Evolutionary conservation across 2,113 vertebrate genomes (phyloP).

Genomic region (Aramus guarauna): DNA sequence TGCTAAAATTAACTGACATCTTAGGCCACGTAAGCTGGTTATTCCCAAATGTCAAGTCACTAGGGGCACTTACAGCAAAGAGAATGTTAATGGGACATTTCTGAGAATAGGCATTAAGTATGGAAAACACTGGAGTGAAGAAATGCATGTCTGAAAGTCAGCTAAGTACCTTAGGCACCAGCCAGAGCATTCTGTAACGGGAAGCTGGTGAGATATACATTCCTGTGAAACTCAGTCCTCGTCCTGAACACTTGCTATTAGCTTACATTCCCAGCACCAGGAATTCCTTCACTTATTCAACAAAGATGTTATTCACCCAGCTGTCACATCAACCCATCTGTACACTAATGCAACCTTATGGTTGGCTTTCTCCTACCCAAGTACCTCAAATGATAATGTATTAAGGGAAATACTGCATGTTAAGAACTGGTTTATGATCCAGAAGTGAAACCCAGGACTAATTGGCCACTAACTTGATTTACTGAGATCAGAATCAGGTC

Average conservation of each 20-base stretch:
- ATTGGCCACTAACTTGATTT: not conserved
- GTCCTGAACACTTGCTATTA: not conserved
- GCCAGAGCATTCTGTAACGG: not conserved
- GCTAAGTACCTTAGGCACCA: not conserved
- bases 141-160: not conserved
- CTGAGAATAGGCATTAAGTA: not conserved
- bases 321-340: not conserved
- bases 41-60: conserved; percentile 48
- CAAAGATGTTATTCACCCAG: not conserved
- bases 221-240: not conserved
- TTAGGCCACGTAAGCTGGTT: not conserved
- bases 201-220: not conserved
- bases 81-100: conserved; percentile 33
- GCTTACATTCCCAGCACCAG: not conserved
- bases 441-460: not conserved
- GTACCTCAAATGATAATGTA: not conserved
- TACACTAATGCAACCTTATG: not conserved
- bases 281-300: not conserved
- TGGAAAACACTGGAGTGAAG: not conserved
- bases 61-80: conserved; percentile 1
- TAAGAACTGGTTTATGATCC: not conserved
- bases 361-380: not conserved
- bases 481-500: not conserved
- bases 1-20: conserved; percentile 46
- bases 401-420: not conserved